Evolutionary conservation across 2,797 vertebrate genomes (phyloP).

Genomic region (Darevskia mixta): DNA sequence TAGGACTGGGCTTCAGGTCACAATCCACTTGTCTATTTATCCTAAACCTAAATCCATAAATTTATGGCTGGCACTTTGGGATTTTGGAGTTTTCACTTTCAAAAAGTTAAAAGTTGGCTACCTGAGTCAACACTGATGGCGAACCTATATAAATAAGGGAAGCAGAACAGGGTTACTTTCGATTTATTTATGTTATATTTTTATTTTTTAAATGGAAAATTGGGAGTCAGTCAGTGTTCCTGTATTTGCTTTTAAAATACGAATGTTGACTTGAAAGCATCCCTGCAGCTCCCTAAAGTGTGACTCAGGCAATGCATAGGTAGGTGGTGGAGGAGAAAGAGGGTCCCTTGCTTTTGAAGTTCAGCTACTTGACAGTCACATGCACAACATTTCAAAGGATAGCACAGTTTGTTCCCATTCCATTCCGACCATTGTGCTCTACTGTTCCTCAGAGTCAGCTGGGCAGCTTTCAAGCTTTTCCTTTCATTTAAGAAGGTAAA

Average conservation of each 20-base stretch:
- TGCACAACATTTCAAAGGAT: constrained; percentile 52
- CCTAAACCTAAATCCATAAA: not conserved
- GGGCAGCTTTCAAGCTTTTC: constrained; percentile 67
- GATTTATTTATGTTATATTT: constrained; percentile 31
- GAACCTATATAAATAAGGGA: constrained; percentile 13
- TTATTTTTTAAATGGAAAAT: constrained; percentile 50
- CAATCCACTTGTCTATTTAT: not conserved
- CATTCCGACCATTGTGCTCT: constrained; percentile 21
- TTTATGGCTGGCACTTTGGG: not conserved
- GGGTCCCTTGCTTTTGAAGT: constrained; percentile 54
- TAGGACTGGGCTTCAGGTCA: too few species aligned
- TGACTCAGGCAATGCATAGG: constrained; percentile 36
- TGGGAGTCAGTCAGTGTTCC: constrained; percentile 36
- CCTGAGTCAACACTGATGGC: not conserved
- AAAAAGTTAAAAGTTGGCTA: not conserved
- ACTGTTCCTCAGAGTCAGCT: constrained; percentile 42
- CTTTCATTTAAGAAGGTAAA: constrained; percentile 73
- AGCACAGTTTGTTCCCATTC: constrained; percentile 21
- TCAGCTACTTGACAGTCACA: constrained; percentile 28
- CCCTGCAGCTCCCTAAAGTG: constrained; percentile 54
- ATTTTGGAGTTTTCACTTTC: not conserved
- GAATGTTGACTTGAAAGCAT: constrained; percentile 54
- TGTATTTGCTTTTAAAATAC: constrained; percentile 57
- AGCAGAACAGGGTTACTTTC: constrained; percentile 45
- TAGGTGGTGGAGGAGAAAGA: constrained; percentile 58